Conservation (phyloP, 1,140 invertebrate species). For the Theocolax elegans region DNA sequence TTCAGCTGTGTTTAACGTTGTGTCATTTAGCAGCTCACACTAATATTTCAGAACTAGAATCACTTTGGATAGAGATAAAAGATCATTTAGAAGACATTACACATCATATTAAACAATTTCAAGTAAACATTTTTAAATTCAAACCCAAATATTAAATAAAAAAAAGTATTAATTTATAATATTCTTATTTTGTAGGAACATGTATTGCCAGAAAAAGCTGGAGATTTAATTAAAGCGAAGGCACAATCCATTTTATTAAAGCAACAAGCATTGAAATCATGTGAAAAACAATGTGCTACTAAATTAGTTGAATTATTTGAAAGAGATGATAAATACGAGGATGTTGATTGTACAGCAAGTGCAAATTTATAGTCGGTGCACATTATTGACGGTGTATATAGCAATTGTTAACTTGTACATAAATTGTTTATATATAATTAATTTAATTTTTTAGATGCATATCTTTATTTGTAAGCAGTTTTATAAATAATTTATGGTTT, state of each 20-base stretch:
- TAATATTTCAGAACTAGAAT: conserved; percentile 54
- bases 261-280: conserved; percentile 46
- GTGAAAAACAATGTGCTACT: conserved; percentile 56
- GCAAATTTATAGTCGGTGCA: conserved; percentile 23
- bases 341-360: conserved; percentile 44
- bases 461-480: background rate
- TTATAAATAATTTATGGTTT: too few species aligned
- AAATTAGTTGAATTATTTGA: conserved; percentile 56
- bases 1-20: conserved; percentile 63
- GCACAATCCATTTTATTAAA: conserved; percentile 51
- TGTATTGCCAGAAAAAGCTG: conserved; percentile 63
- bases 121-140: conserved; percentile 49
- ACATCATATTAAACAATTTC: conserved; percentile 59
- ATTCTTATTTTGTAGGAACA: conserved; percentile 55
- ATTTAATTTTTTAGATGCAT: conserved; percentile 25
- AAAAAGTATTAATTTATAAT: conserved; percentile 2
- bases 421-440: conserved; percentile 28
- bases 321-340: conserved; percentile 51
- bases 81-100: conserved; percentile 60
- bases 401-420: conserved; percentile 30
- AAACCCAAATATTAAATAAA: background rate
- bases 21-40: conserved; percentile 57
- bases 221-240: conserved; percentile 60
- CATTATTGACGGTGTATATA: conserved; percentile 10
- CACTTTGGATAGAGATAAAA: conserved; percentile 59